phyloP scores from a whole-genome alignment of 2,113 vertebrate genomes.

The Trogon melanurus region DNA sequence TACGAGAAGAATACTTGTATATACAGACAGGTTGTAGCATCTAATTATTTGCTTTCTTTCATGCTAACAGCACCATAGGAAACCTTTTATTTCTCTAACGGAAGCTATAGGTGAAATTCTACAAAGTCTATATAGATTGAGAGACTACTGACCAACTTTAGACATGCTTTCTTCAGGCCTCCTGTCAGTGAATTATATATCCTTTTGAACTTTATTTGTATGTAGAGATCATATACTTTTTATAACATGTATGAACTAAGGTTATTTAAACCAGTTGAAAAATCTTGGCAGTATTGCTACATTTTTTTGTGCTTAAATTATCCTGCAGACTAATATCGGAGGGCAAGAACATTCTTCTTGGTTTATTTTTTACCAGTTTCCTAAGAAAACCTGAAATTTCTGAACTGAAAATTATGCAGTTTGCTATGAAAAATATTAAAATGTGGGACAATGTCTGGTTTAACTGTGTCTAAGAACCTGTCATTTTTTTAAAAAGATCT shows the following conservation, averaged over 20 bases:
- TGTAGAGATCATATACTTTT: not conserved
- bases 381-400: not conserved
- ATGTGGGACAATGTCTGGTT: not conserved
- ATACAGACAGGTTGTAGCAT: not conserved
- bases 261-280: conserved; percentile 11
- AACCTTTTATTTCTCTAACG: not conserved
- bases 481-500: not conserved
- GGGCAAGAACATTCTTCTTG: not conserved
- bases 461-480: not conserved
- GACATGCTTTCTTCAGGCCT: not conserved
- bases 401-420: not conserved
- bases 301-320: not conserved
- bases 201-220: not conserved
- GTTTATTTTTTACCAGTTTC: not conserved
- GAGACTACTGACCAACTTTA: not conserved
- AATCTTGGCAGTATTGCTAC: not conserved
- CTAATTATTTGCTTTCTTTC: not conserved
- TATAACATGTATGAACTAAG: not conserved
- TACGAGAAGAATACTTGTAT: not conserved
- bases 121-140: not conserved
- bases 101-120: not conserved
- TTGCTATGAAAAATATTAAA: not conserved
- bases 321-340: not conserved
- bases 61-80: not conserved
- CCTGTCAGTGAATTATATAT: not conserved